Evolutionary conservation across 92 coral and sea anemone species (phyloP).

Genomic region (Epizoanthus fatuus): DNA sequence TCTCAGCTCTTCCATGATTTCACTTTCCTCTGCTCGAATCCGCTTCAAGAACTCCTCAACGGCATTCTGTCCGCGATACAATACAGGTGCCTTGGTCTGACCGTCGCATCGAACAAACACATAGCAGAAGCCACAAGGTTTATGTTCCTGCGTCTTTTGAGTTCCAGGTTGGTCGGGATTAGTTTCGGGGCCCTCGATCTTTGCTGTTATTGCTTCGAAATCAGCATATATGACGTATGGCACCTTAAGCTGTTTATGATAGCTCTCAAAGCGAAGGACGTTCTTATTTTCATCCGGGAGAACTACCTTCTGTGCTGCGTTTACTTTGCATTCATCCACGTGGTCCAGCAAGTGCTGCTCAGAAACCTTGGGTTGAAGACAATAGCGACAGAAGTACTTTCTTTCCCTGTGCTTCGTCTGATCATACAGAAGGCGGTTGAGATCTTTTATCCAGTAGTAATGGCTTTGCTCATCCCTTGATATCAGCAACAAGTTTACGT

Average conservation of each 20-base stretch:
- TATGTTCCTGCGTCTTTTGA: background rate
- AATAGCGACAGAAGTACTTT: slow-evolving; percentile 1
- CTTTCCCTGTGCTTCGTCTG: background rate
- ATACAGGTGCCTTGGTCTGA: background rate
- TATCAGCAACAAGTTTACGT: too few species aligned
- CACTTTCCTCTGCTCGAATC: background rate
- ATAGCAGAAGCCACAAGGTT: background rate
- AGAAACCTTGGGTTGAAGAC: background rate
- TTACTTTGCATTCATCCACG: slow-evolving; percentile 1
- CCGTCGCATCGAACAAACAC: background rate
- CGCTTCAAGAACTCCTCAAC: background rate
- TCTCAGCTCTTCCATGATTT: background rate
- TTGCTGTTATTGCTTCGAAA: background rate
- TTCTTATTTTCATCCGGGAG: too few species aligned
- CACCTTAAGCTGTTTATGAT: too few species aligned
- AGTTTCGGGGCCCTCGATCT: background rate
- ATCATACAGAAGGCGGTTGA: background rate
- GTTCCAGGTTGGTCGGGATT: background rate
- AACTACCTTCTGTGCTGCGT: too few species aligned
- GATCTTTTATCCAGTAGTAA: too few species aligned
- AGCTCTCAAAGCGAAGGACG: too few species aligned
- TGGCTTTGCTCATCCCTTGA: too few species aligned
- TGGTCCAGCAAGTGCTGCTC: slow-evolving; percentile 16
- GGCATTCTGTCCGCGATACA: slow-evolving; percentile 1
- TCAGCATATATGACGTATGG: background rate